Evolutionary conservation across 2,113 vertebrate species (phyloP).

Genomic region (Oostethus manadensis): DNA sequence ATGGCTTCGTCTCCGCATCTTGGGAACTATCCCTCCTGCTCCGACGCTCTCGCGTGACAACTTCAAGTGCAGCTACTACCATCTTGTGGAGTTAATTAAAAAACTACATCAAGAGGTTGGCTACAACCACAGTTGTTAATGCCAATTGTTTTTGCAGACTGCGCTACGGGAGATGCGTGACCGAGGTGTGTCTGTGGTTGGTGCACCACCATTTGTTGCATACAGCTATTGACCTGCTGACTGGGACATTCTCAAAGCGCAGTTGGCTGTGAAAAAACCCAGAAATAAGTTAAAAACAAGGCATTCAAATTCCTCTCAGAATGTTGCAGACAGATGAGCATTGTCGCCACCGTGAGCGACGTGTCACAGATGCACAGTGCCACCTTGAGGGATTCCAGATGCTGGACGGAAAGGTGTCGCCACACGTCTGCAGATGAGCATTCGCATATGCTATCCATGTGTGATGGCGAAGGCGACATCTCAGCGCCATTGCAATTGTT

Average conservation of each 20-base stretch:
- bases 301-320: slow-evolving; percentile 55
- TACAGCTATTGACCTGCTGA: slow-evolving; percentile 31
- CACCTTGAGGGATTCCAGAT: slow-evolving; percentile 62
- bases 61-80: too few relatives aligned
- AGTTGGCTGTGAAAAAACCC: slow-evolving; percentile 57
- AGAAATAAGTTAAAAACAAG: slow-evolving; percentile 54
- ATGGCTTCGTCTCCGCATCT: too few relatives aligned
- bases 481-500: slow-evolving; percentile 58
- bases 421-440: slow-evolving; percentile 63
- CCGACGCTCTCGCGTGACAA: too few relatives aligned
- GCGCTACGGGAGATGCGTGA: too few relatives aligned
- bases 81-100: too few relatives aligned
- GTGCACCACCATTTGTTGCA: neutral
- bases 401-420: slow-evolving; percentile 34
- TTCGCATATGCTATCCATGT: slow-evolving; percentile 50
- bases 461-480: slow-evolving; percentile 35
- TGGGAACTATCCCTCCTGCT: too few relatives aligned
- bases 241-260: slow-evolving; percentile 37
- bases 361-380: slow-evolving; percentile 67
- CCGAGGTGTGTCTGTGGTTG: too few relatives aligned
- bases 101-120: too few relatives aligned
- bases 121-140: too few relatives aligned
- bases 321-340: slow-evolving; percentile 32
- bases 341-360: neutral
- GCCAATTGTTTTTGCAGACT: too few relatives aligned